phyloP scores from a whole-genome alignment of 1,140 invertebrate species.

The Andrena cerasifolii region DNA sequence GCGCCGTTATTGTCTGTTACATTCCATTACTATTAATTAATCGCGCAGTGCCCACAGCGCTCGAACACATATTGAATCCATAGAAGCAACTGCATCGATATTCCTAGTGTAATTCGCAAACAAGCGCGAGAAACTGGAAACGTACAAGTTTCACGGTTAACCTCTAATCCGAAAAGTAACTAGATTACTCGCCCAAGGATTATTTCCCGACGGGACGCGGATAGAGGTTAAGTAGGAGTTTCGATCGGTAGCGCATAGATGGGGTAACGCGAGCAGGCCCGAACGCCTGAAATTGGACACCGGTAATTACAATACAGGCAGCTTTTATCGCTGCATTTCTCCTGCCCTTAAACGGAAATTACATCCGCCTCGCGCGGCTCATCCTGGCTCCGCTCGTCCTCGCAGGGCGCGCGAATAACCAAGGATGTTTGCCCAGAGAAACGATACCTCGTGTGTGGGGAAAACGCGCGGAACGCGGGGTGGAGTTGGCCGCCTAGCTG shows the following conservation, averaged over 20 bases:
- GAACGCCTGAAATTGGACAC: conserved; percentile 43
- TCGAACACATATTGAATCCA: neutral
- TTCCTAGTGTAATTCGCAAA: too few relatives aligned
- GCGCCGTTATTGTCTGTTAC: neutral
- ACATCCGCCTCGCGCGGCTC: conserved; percentile 12
- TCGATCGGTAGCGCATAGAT: neutral
- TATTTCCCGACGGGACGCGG: too few relatives aligned
- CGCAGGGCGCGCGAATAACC: conserved; percentile 12
- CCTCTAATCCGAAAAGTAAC: too few relatives aligned
- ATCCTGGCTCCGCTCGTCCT: conserved; percentile 16
- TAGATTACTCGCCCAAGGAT: too few relatives aligned
- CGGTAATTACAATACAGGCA: conserved; percentile 42
- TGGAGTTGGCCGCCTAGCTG: conserved; percentile 36
- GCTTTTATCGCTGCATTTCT: conserved; percentile 34
- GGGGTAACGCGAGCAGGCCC: conserved; percentile 1
- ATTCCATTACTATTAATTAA: conserved; percentile 7
- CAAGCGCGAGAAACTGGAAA: conserved; percentile 1
- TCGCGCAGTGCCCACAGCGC: neutral
- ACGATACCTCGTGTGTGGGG: neutral
- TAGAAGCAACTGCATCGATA: too few relatives aligned
- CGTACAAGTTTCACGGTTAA: too few relatives aligned
- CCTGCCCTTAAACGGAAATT: conserved; percentile 24
- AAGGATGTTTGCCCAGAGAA: conserved; percentile 32
- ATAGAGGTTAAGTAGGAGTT: neutral
- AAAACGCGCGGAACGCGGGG: neutral